phyloP scores from a whole-genome alignment of 2,888 invertebrate genomes.

The Ophion ventricosus region DNA sequence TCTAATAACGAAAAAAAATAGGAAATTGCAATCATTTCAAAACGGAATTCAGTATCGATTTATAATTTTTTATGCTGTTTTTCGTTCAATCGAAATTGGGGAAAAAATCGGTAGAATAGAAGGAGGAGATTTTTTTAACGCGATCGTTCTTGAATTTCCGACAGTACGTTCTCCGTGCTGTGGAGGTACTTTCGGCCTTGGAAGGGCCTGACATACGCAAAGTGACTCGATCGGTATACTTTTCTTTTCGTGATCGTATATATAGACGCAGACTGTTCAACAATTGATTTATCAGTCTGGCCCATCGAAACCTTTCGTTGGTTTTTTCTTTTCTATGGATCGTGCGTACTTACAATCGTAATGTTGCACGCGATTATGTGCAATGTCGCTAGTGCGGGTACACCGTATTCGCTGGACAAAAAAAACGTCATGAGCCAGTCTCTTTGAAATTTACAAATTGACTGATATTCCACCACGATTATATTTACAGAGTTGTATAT shows the following conservation, averaged over 20 bases:
- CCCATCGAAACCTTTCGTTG: neutral
- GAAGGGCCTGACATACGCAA: neutral
- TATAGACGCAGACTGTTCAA: neutral
- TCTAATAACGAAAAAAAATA: too few relatives aligned
- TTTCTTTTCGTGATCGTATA: neutral
- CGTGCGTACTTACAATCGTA: neutral
- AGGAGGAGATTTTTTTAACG: too few relatives aligned
- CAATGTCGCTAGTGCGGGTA: slow-evolving; percentile 15
- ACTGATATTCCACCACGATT: slow-evolving; percentile 70
- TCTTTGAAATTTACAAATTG: slow-evolving; percentile 62
- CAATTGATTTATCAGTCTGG: neutral
- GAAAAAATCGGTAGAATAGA: too few relatives aligned
- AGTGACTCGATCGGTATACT: neutral
- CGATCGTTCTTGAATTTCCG: too few relatives aligned
- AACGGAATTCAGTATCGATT: too few relatives aligned
- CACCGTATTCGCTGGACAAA: slow-evolving; percentile 31
- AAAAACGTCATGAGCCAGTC: slow-evolving; percentile 38
- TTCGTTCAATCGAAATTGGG: too few relatives aligned
- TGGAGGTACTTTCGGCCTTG: too few relatives aligned
- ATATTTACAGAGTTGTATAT: slow-evolving; percentile 59
- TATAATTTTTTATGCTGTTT: too few relatives aligned
- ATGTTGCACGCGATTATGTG: neutral
- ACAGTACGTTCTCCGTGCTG: too few relatives aligned
- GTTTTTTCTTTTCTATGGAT: neutral
- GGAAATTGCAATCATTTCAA: too few relatives aligned